Conservation (phyloP, 2,888 invertebrate species). For the Oegoconia quadripuncta region DNA sequence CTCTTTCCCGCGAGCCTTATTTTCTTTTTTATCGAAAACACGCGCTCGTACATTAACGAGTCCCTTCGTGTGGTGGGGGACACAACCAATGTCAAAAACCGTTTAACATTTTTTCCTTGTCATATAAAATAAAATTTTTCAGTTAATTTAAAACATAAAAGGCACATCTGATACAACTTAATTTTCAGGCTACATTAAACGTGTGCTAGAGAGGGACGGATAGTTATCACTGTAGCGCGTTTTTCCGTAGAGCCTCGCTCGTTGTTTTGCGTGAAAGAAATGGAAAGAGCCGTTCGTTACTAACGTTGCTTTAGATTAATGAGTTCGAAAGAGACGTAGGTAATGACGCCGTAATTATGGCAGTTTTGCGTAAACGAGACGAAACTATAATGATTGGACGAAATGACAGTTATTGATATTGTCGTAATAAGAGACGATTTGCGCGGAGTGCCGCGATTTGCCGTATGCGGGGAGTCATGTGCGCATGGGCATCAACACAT, state of each 20-base stretch:
- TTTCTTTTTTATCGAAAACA: conserved; percentile 64
- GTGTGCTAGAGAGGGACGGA: conserved; percentile 48
- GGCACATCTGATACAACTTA: conserved; percentile 42
- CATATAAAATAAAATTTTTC: conserved; percentile 50
- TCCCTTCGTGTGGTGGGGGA: conserved; percentile 49
- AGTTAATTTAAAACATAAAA: conserved; percentile 44
- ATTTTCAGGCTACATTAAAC: conserved; percentile 36
- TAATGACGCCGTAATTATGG: conserved; percentile 66
- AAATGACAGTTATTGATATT: conserved; percentile 76
- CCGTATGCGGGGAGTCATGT: conserved; percentile 36
- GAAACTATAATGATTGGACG: conserved; percentile 66
- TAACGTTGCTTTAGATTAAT: conserved; percentile 58
- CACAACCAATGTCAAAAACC: conserved; percentile 49
- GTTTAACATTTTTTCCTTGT: conserved; percentile 50
- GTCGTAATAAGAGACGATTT: conserved; percentile 60
- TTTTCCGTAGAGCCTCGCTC: conserved; percentile 31
- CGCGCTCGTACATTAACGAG: conserved; percentile 56
- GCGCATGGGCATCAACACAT: conserved; percentile 44
- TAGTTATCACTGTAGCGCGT: conserved; percentile 37
- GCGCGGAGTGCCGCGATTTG: conserved; percentile 41
- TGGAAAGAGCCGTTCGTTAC: conserved; percentile 54
- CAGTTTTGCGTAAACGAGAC: conserved; percentile 70
- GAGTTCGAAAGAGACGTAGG: conserved; percentile 70
- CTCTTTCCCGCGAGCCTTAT: conserved; percentile 72
- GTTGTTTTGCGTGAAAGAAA: conserved; percentile 61